These are phyloP conservation scores for Brachyistius frenatus DNA, from an alignment of 2,113 vertebrate genomes.

Conservation along the genomic window DNA sequence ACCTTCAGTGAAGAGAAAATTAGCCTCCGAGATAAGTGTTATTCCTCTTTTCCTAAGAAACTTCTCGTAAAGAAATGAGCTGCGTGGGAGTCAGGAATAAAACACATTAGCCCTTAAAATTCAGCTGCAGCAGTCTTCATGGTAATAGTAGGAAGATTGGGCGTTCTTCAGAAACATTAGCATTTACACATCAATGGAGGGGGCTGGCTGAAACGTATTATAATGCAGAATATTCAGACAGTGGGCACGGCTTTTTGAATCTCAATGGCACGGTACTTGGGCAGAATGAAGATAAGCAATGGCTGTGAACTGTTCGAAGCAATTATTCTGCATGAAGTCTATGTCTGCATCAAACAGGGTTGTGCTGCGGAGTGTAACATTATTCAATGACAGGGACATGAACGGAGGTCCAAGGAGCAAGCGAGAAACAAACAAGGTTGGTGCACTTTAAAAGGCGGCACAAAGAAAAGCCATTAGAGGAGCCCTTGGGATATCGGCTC, in stretches of 20 bases:
- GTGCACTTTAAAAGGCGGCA: slow-evolving; percentile 8
- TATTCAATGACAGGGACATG: background rate
- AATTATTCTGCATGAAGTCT: slow-evolving; percentile 9
- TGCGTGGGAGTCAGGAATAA: slow-evolving; percentile 41
- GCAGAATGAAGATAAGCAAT: slow-evolving; percentile 12
- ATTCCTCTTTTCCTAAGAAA: background rate
- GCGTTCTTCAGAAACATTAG: slow-evolving; percentile 36
- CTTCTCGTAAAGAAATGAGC: background rate
- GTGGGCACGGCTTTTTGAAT: slow-evolving; percentile 38
- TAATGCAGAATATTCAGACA: slow-evolving; percentile 63
- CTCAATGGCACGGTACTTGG: slow-evolving; percentile 33
- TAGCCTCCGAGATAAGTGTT: slow-evolving; percentile 34
- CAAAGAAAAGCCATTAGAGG: slow-evolving; percentile 37
- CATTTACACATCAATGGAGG: slow-evolving; percentile 79
- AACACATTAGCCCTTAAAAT: slow-evolving; percentile 57
- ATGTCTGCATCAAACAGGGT: slow-evolving; percentile 6
- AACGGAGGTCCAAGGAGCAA: background rate
- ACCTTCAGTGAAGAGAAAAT: slow-evolving; percentile 4
- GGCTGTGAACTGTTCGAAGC: slow-evolving; percentile 14
- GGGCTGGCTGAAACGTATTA: slow-evolving; percentile 37
- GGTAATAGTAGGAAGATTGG: slow-evolving; percentile 38
- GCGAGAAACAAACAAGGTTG: slow-evolving; percentile 5
- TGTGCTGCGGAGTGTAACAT: background rate
- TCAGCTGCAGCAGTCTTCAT: slow-evolving; percentile 47
- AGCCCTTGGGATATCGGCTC: background rate